These are phyloP conservation scores for Montipora capricornis DNA, from an alignment of 64 coral and sea anemone species.

Conservation along the genomic window DNA sequence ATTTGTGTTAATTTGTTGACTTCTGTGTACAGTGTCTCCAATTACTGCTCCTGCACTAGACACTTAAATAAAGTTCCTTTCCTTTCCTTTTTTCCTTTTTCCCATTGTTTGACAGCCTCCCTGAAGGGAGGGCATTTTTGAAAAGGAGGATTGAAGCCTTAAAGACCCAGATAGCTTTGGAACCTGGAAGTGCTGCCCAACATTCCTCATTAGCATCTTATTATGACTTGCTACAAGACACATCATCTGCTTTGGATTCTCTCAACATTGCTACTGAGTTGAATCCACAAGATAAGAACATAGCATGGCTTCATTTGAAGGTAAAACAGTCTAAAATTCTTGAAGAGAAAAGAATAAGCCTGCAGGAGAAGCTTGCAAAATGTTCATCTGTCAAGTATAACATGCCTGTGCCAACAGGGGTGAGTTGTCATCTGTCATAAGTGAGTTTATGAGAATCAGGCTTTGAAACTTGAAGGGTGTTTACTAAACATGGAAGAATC, in stretches of 20 bases:
- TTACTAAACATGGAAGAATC: background rate
- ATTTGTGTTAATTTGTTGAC: too few relatives aligned
- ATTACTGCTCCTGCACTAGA: too few relatives aligned
- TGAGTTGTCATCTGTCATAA: background rate
- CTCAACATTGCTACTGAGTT: constrained; percentile 52
- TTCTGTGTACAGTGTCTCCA: too few relatives aligned
- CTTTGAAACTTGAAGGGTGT: background rate
- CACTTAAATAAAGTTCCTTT: too few relatives aligned
- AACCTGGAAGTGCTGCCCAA: constrained; percentile 36
- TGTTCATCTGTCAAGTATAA: background rate
- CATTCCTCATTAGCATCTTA: constrained; percentile 61
- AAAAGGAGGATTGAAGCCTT: background rate
- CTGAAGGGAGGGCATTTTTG: background rate
- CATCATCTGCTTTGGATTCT: constrained; percentile 19
- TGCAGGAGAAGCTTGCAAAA: background rate
- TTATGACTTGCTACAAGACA: constrained; percentile 34
- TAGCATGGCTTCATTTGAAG: constrained; percentile 65
- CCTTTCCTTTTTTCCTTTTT: too few relatives aligned
- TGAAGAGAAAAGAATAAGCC: constrained; percentile 26
- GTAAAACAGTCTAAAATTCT: constrained; percentile 35
- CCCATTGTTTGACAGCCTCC: background rate
- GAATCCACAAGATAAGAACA: constrained; percentile 50
- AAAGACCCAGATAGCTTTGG: background rate
- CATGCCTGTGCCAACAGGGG: constrained; percentile 52
- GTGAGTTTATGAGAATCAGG: too few relatives aligned